Conservation (phyloP, 1,140 invertebrate species). For the Spodoptera frugiperda region DNA sequence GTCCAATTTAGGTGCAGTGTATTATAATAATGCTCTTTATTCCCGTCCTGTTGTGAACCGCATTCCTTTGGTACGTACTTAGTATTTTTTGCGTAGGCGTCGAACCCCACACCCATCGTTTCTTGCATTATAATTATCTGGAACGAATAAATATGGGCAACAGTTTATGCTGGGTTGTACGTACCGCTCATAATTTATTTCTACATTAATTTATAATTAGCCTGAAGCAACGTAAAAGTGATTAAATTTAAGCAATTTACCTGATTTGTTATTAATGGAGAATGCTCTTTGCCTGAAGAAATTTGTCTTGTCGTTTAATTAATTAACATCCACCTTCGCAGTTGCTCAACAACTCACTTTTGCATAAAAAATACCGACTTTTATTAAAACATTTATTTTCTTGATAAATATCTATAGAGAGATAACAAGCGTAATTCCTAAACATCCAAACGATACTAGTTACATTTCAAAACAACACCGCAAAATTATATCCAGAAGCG, state of each 20-base stretch:
- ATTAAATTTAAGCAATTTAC: constrained; percentile 13
- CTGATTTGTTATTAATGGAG: not conserved
- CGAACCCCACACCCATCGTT: constrained; percentile 44
- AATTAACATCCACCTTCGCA: not conserved
- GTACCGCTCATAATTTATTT: constrained; percentile 18
- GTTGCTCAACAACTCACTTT: not conserved
- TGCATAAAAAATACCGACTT: not conserved
- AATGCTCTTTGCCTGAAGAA: not conserved
- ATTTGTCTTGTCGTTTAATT: not conserved
- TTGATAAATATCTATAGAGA: no score
- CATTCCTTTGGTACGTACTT: constrained; percentile 30
- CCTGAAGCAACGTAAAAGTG: not conserved
- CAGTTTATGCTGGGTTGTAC: constrained; percentile 1
- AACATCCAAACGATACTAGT: no score
- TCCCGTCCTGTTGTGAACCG: constrained; percentile 32
- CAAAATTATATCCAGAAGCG: not conserved
- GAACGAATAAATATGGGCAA: constrained; percentile 41
- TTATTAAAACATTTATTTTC: no score
- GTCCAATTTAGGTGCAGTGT: not conserved
- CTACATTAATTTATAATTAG: constrained; percentile 27
- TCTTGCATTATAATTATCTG: constrained; percentile 50
- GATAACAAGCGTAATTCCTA: no score
- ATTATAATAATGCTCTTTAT: constrained; percentile 31
- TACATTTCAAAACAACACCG: no score
- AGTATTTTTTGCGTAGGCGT: constrained; percentile 48